Conservation (phyloP, 2,113 vertebrate genomes). For the Monarcha castaneiventris region DNA sequence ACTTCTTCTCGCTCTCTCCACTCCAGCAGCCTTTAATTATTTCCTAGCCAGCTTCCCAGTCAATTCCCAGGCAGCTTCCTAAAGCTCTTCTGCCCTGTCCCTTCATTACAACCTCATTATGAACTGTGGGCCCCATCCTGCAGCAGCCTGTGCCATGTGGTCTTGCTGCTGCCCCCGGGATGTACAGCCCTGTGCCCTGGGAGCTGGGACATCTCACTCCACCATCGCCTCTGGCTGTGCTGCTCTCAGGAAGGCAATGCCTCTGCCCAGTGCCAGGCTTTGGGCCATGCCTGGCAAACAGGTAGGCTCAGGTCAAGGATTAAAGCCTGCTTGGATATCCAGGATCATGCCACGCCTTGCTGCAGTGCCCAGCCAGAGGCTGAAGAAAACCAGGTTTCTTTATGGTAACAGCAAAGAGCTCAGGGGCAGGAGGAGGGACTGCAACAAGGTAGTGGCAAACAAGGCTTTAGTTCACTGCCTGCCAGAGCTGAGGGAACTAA, state of each 20-base stretch:
- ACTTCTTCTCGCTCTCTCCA: background rate
- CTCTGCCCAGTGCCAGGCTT: rapidly evolving
- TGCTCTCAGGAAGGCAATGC: rapidly evolving
- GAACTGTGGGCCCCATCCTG: background rate
- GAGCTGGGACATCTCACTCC: background rate
- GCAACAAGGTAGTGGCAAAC: constrained; percentile 43
- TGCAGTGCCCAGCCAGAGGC: rapidly evolving
- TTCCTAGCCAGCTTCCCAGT: background rate
- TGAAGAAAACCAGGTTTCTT: background rate
- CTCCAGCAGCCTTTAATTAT: background rate
- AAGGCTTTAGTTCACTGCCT: constrained; percentile 17
- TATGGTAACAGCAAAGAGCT: background rate
- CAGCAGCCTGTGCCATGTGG: background rate
- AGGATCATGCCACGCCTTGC: rapidly evolving
- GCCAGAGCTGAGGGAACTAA: constrained; percentile 45
- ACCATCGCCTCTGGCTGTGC: background rate
- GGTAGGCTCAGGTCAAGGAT: background rate
- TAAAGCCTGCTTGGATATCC: background rate
- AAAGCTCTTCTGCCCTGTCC: background rate
- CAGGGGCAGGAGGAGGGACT: background rate
- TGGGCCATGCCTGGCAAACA: background rate
- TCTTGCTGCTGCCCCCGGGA: too few relatives aligned
- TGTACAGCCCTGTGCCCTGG: rapidly evolving
- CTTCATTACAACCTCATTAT: rapidly evolving
- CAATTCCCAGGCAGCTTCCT: background rate